Base-by-base conservation (phyloP, 2,797 vertebrate species). In the Nannoperca obscura region DNA sequence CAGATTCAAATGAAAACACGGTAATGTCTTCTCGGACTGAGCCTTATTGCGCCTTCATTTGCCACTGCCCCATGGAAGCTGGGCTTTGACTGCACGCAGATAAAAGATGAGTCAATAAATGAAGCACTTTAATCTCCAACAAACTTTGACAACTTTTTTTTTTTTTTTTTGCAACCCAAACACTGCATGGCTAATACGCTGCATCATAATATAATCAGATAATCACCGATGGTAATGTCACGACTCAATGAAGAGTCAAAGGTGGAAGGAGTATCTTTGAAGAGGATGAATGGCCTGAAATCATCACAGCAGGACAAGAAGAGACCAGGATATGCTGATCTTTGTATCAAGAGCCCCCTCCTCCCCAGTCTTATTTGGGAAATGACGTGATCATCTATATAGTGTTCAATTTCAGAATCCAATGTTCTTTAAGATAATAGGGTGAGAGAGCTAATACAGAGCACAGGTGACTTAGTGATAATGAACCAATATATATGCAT, bases 401-500 rank as follows among this genome's bases (percentile, higher is more conserved):
- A 87, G 88, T 91, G 86, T 90, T 91, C 89, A 83, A 82, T 93
- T 90, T 88, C 86, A 88, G 82, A 90, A 87, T 89, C 84, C 88
- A 88, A 84, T 88, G 82, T 90, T 89, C 90, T 94, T 91, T 80
- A 90, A 90, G 91, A 92, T 93, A 92, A 93, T 91, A 88, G 82
- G 87, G 87, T 88, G 86, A 82, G 71, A 79, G 71, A 85, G 92
- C 74, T 89, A 88, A 93, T 87, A 68, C 81, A 72, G 80, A 71
- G 83, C 89, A 92, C 85, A 93, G 94, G 91, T 94, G 91, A 94
- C 91, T 89, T 74, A 77, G 86, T 78, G 89, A 93, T 93, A 95
- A 95, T 95, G 93, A 94, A 91, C 92, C 92, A 94, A 94, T 95
- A 94, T 95, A 94, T 94, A 94, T 95, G 94, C 93, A 94, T 92